These are phyloP conservation scores for Rhogogaster chlorosoma DNA, from an alignment of 2,888 invertebrate genomes.

Conservation along the genomic window DNA sequence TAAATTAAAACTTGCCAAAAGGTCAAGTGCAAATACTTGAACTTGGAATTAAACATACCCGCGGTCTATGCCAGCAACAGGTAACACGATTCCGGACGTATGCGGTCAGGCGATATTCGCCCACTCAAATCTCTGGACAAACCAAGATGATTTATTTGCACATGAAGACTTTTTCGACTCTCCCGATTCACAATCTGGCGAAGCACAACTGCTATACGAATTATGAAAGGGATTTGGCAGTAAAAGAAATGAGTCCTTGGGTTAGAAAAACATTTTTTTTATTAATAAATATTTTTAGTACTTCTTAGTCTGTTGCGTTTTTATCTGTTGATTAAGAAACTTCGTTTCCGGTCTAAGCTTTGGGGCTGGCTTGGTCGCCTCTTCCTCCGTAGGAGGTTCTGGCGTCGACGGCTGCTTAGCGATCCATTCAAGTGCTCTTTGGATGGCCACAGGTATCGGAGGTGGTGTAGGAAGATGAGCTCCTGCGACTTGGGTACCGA, in stretches of 20 bases:
- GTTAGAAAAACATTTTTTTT: conserved; percentile 11
- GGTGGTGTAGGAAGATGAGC: conserved; percentile 74
- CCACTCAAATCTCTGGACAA: not conserved
- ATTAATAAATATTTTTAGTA: conserved; percentile 28
- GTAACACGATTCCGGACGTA: not conserved
- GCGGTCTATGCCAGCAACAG: not conserved
- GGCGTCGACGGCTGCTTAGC: conserved; percentile 75
- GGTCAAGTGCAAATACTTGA: not conserved
- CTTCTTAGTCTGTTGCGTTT: conserved; percentile 39
- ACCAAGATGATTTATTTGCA: not conserved
- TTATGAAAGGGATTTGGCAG: not conserved
- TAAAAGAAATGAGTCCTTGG: not conserved
- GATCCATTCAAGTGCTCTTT: conserved; percentile 74
- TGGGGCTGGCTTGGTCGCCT: conserved; percentile 23
- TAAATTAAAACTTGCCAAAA: not conserved
- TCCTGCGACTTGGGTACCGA: conserved; percentile 73
- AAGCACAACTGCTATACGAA: not conserved
- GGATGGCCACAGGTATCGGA: conserved; percentile 74
- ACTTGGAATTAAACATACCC: conserved; percentile 5
- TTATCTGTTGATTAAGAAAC: conserved; percentile 36
- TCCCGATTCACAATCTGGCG: not conserved
- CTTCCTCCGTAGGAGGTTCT: conserved; percentile 61
- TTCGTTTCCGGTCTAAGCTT: conserved; percentile 44
- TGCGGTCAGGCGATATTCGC: not conserved
- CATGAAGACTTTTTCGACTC: not conserved